Percentiles rank a stretch among this genome's conserved stretches.
Evolutionary conservation across 2,888 invertebrate genomes (phyloP).

Genomic region (Clistopyga incitator): DNA sequence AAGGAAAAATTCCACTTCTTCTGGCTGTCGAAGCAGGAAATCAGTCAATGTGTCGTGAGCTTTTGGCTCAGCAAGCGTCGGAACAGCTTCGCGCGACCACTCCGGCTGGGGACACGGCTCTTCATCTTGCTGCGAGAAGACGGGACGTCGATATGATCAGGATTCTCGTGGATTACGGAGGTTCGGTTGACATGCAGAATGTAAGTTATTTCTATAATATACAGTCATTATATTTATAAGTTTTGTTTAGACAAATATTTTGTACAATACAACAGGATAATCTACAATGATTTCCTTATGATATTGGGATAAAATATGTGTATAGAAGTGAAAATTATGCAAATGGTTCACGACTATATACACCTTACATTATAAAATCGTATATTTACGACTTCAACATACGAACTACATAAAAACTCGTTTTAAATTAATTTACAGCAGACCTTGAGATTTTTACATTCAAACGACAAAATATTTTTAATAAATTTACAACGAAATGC

Average conservation of each 20-base stretch:
- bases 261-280: not conserved
- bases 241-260: not conserved
- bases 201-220: slow-evolving; percentile 83
- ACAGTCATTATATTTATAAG: not conserved
- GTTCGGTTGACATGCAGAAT: slow-evolving; percentile 96
- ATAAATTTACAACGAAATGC: too few relatives aligned
- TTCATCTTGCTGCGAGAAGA: slow-evolving; percentile 97
- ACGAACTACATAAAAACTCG: not conserved
- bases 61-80: slow-evolving; percentile 93
- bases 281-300: not conserved
- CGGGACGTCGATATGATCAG: slow-evolving; percentile 97
- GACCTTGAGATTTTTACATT: too few relatives aligned
- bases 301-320: not conserved
- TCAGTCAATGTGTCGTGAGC: slow-evolving; percentile 97
- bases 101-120: slow-evolving; percentile 95
- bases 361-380: not conserved
- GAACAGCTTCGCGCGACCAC: slow-evolving; percentile 94
- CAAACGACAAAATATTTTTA: too few relatives aligned
- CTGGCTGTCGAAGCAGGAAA: slow-evolving; percentile 98
- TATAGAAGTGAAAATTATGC: slow-evolving; percentile 8
- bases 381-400: not conserved
- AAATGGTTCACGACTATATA: not conserved
- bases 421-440: not conserved
- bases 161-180: slow-evolving; percentile 96
- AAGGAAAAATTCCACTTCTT: slow-evolving; percentile 96